Evolutionary conservation across 2,888 invertebrate genomes (phyloP), one percentile per base, ranked within the genome.

Genomic region (Aphidoletes aphidimyza): DNA sequence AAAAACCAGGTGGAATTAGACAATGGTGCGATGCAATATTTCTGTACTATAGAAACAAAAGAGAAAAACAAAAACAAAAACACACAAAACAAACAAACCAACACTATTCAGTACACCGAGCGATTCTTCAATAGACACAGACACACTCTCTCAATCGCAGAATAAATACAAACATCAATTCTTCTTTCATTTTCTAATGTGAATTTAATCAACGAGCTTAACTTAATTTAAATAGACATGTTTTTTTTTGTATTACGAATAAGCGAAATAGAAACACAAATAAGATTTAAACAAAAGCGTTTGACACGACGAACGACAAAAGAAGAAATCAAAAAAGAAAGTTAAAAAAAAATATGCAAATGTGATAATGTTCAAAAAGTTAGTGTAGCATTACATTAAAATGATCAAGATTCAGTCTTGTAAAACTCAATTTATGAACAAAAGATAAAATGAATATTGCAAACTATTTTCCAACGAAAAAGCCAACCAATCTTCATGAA

Each of bases 301-400:
- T n/a, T n/a, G n/a, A n/a, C n/a, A 69, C 26, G 30, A 26, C 11
- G 8, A 54, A 54, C 22, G 26, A 69, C 26, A 17, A 69, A 69
- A 54, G n/a, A 54, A 54, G 3, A 54, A 22, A 26, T 22, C 3
- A 54, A 8, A 17, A 2, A 17, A 5, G 47, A 47, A 47, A 11
- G 17, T 11, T 17, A 47, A 54, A 22, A 34, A 69, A 69, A 30
- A 11, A 9, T 30, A 5, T 69, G 14, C 26, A 69, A 69, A 69
- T 69, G 69, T 69, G 69, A 69, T 69, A 69, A 69, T 69, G 69
- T 69, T 69, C 69, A 69, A 69, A 26, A 34, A 69, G 69, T 69
- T 69, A 30, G 69, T 30, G 14, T 69, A 69, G 69, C 14, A 30
- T n/a, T 30, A 69, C 69, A 69, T 69, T 17, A 69, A 69, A 69